Percentiles rank a stretch among this genome's conserved stretches.
These are phyloP conservation scores for Pemphigus obesinymphae DNA, from an alignment of 1,140 invertebrate genomes.

Conservation along the genomic window DNA sequence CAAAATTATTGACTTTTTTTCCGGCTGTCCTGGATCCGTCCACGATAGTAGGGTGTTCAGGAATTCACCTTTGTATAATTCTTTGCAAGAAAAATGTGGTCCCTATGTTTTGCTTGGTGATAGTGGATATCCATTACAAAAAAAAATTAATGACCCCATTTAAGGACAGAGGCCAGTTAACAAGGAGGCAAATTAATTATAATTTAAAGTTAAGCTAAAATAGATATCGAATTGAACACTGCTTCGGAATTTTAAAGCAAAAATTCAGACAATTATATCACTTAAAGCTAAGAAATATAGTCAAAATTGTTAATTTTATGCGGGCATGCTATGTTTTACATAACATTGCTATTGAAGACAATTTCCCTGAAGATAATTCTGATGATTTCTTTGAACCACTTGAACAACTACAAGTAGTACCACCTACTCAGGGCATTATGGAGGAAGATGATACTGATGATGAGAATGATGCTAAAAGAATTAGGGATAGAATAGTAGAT, in stretches of 20 bases:
- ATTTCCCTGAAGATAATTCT: too few species aligned
- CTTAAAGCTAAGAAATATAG: too few species aligned
- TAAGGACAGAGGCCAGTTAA: conserved; percentile 16
- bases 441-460: background rate
- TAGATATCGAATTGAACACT: too few species aligned
- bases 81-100: conserved; percentile 39
- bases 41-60: conserved; percentile 43
- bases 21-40: conserved; percentile 45
- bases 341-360: too few species aligned
- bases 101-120: conserved; percentile 10
- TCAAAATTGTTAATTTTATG: too few species aligned
- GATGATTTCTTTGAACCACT: too few species aligned
- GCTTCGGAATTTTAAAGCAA: too few species aligned
- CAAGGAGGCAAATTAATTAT: too few species aligned
- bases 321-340: too few species aligned
- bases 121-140: conserved; percentile 8
- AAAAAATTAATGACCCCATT: conserved; percentile 17
- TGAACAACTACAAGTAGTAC: too few species aligned
- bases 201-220: too few species aligned
- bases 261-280: too few species aligned
- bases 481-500: background rate
- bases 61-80: background rate
- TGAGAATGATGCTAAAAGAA: background rate
- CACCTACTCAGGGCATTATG: background rate
- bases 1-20: conserved; percentile 44